Base-by-base conservation (phyloP, 2,888 invertebrate genomes). In the Idaea straminata region DNA sequence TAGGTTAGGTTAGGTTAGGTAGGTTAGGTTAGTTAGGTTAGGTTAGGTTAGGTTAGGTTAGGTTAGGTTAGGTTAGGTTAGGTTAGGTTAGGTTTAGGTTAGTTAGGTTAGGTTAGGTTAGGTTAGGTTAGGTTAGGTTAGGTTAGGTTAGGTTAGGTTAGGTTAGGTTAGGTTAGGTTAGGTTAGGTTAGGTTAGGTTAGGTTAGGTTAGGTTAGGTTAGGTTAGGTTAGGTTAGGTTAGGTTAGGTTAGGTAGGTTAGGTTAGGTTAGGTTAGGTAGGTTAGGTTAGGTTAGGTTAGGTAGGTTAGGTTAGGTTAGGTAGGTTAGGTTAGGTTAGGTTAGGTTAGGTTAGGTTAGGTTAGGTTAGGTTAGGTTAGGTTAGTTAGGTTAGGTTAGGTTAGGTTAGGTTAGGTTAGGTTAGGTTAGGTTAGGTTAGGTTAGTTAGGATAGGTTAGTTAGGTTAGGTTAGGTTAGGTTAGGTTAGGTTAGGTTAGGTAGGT, bases 201-300 rank as follows among this genome's bases (percentile, higher is more conserved):
- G n/a, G n/a, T n/a, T 64, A 64, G 67, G 64, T 64, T 67, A 67
- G 63, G 66, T 63, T 64, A 66, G 63, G 65, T 64, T 64, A 64
- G 61, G 67, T 62, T 67, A 61, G 64, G 64, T 62, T 62, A 63
- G 61, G 64, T 62, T 64, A 62, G 61, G 62, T 57, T 62, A 64
- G 64, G 66, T 57, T 66, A 62, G 62, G 68, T 65, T 65, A 63
- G 64, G 64, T 69, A 66, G 69, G 69, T 69, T 70, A 72, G 72
- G 71, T 71, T 71, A 69, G 71, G n/a, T n/a, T n/a, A n/a, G 71
- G 67, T 71, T 67, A 67, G 71, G 69, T 71, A 69, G 71, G 69
- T 71, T 67, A 69, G 69, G 69, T 71, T 69, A 69, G 71, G 69
- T 70, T 69, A 68, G 70, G 66, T 70, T 66, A 64, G 70, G 67